Base-by-base conservation (phyloP, 2,113 vertebrate species). In the Periophthalmus modestus region DNA sequence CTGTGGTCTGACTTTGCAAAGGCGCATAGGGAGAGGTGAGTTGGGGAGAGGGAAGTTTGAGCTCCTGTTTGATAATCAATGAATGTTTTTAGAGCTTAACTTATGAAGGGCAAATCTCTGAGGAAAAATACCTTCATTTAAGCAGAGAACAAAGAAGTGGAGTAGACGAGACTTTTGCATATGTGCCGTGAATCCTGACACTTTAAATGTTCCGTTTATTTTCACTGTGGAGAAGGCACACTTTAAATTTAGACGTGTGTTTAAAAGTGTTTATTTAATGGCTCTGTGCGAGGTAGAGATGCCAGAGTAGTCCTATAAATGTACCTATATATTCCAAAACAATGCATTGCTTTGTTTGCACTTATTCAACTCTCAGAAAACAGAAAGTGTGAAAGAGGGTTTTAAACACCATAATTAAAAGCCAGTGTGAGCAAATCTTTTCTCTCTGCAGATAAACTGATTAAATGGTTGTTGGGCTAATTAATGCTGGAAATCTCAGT, bases 31-130 rank as follows among this genome's bases (percentile, higher is more conserved):
- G 43, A 52, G 61, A 82, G 68, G 74, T 68, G 69, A 69, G 66
- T 69, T 65, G 43, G 57, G 68, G 46, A 79, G 46, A 83, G 36
- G 48, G 55, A 67, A 2, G 21, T 48, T 77, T 81, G 28, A 16
- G 13, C 55, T 77, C 50, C 77, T 75, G 66, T 78, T 78, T 75
- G 47, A 78, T 80, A 82, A 80, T 75, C 76, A 74, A 69, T 13
- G 23, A 69, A 72, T 79, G 65, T 78, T 84, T 79, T 63, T 48
- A 75, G 36, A 74, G 52, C 69, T 71, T 19, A 72, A 9, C 75
- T 82, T 68, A 74, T 7, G 54, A 78, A 87, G 74, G 78, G 72
- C 73, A 72, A 54, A 72, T 73, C 80, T 78, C 78, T 54, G 72
- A 76, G 67, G 79, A 75, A 82, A 66, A 78, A 76, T 75, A 43